Evolutionary conservation across 64 coral and sea anemone genomes (phyloP).

Genomic region (Montipora sp.): DNA sequence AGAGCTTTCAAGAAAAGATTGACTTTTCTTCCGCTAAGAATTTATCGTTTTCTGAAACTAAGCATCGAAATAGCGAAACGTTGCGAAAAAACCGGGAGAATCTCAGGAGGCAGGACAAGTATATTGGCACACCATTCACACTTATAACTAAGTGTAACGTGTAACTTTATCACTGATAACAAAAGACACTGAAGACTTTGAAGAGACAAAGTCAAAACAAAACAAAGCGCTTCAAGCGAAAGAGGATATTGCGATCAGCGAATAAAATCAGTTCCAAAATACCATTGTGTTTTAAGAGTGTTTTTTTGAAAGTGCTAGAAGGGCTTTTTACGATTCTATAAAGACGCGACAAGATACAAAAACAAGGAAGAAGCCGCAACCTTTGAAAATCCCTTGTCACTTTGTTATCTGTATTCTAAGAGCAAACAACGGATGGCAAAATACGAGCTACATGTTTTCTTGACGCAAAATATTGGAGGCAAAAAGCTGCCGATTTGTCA

Average conservation of each 20-base stretch:
- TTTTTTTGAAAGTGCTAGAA: neutral
- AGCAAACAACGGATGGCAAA: constrained; percentile 25
- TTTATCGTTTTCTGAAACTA: no score
- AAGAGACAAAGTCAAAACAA: neutral
- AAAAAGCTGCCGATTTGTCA: constrained; percentile 22
- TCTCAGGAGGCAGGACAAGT: neutral
- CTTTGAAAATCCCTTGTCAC: neutral
- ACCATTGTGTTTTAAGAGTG: neutral
- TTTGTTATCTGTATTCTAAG: neutral
- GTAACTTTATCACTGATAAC: neutral
- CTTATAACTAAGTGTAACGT: neutral
- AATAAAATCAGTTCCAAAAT: neutral
- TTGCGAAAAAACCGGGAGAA: no score
- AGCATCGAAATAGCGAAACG: no score
- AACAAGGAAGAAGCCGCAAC: neutral
- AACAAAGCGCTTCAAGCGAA: neutral
- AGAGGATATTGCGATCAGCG: neutral
- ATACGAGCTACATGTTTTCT: neutral
- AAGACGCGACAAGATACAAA: neutral
- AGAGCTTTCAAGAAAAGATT: neutral
- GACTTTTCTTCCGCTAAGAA: neutral
- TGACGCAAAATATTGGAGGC: constrained; percentile 15
- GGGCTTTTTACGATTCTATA: neutral
- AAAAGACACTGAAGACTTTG: neutral
- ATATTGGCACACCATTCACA: neutral